Evolutionary conservation across 1,140 invertebrate genomes (phyloP), one percentile per base, ranked within the genome.

Genomic region (Rhyzopertha dominica): DNA sequence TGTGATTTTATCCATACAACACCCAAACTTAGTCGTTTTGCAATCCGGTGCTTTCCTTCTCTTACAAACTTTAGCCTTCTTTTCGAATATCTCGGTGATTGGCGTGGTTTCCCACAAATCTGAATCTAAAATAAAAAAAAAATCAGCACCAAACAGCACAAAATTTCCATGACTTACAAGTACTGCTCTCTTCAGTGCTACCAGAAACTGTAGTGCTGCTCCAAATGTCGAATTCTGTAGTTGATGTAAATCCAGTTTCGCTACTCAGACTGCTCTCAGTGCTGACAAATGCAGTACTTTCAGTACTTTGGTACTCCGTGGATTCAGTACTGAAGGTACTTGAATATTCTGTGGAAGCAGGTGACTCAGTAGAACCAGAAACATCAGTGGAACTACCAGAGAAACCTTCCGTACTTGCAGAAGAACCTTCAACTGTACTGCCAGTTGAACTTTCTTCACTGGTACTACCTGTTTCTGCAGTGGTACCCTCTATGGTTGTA

Each of bases 1-100:
- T 4, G 88, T 91, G 46, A 81, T 78, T 12, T 81, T 84, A 66
- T 97, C 93, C 12, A 82, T 83, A 68, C 95, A 97, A 62, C 94
- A 97, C 9, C 92, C 92, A 62, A 85, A 95, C 50, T 79, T 66
- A 9, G 82, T 77, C 16, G 74, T 78, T 12, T 76, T 72, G 57
- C 92, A 95, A 31, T 71, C 71, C 24, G 74, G 68, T 43, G 67
- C 70, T 43, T 74, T 77, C 50, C 70, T 75, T 0, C 71, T 62
- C 55, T 78, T 84, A 53, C 84, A 87, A 61, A 80, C 80, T 25
- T 68, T 67, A 9, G 68, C 53, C 47, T 71, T 75, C 29, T 69
- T 49, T 4, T 66, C 68, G 43, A 78, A 65, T 13, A 74, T 67
- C 1, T 63, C 64, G 1, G 74, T 76, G 13, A 74, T 61, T 1